Percentiles rank a stretch among this genome's conserved stretches.
Evolutionary conservation across 1,140 invertebrate species (phyloP).

Genomic region (Drosophila neocordata): DNA sequence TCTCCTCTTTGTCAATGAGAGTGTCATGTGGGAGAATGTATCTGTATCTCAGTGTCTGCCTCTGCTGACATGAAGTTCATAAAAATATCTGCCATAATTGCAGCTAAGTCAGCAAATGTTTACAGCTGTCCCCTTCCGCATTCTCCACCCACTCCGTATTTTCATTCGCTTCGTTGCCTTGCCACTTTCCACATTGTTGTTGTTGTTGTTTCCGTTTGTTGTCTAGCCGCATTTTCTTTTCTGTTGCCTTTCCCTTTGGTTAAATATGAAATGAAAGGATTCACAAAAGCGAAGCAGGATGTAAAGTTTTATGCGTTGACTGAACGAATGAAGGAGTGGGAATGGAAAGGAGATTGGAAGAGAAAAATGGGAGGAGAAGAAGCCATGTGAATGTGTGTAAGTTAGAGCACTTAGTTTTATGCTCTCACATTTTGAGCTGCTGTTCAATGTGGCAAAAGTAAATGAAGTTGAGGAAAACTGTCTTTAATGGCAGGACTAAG

Average conservation of each 20-base stretch:
- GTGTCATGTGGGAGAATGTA: slow-evolving; percentile 19
- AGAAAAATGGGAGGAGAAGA: neutral
- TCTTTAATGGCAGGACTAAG: neutral
- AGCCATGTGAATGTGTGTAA: slow-evolving; percentile 24
- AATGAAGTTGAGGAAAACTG: slow-evolving; percentile 25
- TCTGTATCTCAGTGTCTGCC: slow-evolving; percentile 28
- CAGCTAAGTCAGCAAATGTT: slow-evolving; percentile 64
- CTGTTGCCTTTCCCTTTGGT: slow-evolving; percentile 5
- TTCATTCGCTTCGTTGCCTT: slow-evolving; percentile 7
- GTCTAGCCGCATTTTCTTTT: slow-evolving; percentile 35
- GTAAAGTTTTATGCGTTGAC: slow-evolving; percentile 25
- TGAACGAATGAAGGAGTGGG: neutral
- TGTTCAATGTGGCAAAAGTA: slow-evolving; percentile 53
- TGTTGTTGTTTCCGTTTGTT: slow-evolving; percentile 8
- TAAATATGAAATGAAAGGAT: slow-evolving; percentile 70
- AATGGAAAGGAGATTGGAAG: neutral
- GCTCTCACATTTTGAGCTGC: slow-evolving; percentile 38
- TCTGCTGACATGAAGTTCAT: slow-evolving; percentile 60
- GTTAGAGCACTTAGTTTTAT: slow-evolving; percentile 65
- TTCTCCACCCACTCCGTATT: neutral
- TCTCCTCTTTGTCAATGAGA: slow-evolving; percentile 8
- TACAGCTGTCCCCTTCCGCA: slow-evolving; percentile 27
- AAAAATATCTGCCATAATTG: slow-evolving; percentile 68
- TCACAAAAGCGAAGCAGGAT: slow-evolving; percentile 43
- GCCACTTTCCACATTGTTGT: neutral